These are phyloP conservation scores for Lynx canadensis DNA, from an alignment of 2,113 vertebrate species.

Conservation along the genomic window DNA sequence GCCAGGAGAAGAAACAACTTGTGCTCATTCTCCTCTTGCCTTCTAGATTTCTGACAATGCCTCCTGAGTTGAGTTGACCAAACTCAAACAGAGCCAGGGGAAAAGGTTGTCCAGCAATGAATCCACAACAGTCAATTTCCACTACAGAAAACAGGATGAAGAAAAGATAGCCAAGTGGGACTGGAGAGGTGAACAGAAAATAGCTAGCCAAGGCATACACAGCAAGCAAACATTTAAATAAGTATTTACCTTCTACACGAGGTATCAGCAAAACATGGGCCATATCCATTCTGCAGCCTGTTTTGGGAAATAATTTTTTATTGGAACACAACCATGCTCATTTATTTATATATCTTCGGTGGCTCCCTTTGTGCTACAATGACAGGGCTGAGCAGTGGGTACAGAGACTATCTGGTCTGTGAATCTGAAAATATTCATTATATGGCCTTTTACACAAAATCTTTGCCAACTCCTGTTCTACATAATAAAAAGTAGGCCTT, in stretches of 20 bases:
- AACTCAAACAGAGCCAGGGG: neutral
- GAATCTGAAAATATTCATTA: neutral
- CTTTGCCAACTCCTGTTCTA: neutral
- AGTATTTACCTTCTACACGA: neutral
- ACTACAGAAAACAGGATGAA: neutral
- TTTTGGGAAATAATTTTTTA: neutral
- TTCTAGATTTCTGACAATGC: neutral
- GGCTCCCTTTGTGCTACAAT: neutral
- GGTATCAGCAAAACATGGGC: neutral
- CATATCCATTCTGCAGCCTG: neutral
- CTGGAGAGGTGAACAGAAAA: neutral
- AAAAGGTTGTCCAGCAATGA: neutral
- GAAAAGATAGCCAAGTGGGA: neutral
- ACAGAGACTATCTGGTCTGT: neutral
- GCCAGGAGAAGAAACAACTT: too few relatives aligned
- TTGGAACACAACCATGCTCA: neutral
- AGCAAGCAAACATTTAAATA: neutral
- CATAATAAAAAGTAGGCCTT: neutral
- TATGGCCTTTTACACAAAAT: neutral
- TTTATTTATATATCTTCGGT: neutral
- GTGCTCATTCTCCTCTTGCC: neutral
- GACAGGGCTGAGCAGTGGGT: neutral
- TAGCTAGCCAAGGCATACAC: neutral
- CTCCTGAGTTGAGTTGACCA: neutral
- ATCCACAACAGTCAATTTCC: neutral